These are phyloP conservation scores for Polyommatus icarus DNA, from an alignment of 2,888 invertebrate genomes.

Conservation along the genomic window DNA sequence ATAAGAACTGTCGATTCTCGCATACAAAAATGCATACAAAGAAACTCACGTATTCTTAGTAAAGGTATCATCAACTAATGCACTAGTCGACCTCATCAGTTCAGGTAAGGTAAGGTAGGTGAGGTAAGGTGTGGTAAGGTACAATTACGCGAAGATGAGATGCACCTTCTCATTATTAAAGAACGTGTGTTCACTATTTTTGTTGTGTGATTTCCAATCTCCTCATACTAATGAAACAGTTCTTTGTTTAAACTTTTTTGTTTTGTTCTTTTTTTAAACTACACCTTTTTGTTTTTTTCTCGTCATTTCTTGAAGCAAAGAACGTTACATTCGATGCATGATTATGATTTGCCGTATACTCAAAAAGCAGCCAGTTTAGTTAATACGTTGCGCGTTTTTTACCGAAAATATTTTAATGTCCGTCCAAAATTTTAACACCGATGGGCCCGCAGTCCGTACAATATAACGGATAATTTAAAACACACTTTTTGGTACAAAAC, in stretches of 20 bases:
- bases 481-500: conserved; percentile 35
- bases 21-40: conserved; percentile 7
- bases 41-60: conserved; percentile 31
- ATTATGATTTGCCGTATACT: neutral
- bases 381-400: neutral
- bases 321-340: neutral
- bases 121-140: neutral
- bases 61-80: conserved; percentile 73
- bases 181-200: conserved; percentile 47
- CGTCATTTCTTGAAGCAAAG: conserved; percentile 8
- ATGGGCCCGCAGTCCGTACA: conserved; percentile 2
- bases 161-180: conserved; percentile 58
- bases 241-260: conserved; percentile 28
- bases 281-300: conserved; percentile 21
- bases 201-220: conserved; percentile 48
- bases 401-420: conserved; percentile 11
- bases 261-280: conserved; percentile 23
- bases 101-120: conserved; percentile 37
- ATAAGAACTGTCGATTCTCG: neutral
- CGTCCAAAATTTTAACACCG: conserved; percentile 1
- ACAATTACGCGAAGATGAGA: conserved; percentile 65
- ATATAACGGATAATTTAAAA: conserved; percentile 26
- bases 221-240: conserved; percentile 33
- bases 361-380: neutral
- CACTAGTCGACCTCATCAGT: conserved; percentile 67